Evolutionary conservation across 2,113 vertebrate species (phyloP).

Genomic region (Haemorhous mexicanus): DNA sequence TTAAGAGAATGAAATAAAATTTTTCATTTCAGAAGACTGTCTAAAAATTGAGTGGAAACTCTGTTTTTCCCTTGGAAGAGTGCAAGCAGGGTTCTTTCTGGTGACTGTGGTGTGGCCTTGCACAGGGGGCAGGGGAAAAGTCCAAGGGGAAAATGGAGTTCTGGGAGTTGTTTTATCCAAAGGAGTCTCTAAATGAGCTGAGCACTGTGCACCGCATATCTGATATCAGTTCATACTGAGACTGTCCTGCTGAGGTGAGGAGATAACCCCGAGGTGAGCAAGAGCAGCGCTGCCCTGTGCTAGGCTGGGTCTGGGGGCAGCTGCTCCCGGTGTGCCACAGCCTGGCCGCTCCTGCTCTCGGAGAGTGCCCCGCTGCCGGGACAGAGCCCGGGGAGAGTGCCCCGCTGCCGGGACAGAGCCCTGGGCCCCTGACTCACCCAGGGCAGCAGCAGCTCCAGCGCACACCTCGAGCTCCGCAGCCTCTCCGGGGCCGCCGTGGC

Average conservation of each 20-base stretch:
- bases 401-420: no score
- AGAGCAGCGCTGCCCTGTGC: background rate
- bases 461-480: slow-evolving; percentile 73
- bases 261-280: background rate
- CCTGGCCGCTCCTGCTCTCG: background rate
- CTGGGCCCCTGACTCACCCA: slow-evolving; percentile 65
- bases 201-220: background rate
- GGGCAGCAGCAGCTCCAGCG: slow-evolving; percentile 69
- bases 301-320: background rate
- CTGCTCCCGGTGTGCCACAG: background rate
- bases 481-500: slow-evolving; percentile 75
- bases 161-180: background rate
- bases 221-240: background rate
- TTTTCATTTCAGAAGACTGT: background rate
- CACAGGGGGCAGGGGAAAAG: background rate
- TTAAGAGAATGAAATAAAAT: background rate
- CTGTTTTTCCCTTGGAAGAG: background rate
- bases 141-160: background rate
- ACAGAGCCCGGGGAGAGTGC: no score
- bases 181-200: background rate
- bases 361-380: no score
- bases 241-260: background rate
- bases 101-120: background rate
- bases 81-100: background rate
- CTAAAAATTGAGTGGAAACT: background rate